phyloP scores from a whole-genome alignment of 2,113 vertebrate genomes.

The Lophochroa leadbeateri region DNA sequence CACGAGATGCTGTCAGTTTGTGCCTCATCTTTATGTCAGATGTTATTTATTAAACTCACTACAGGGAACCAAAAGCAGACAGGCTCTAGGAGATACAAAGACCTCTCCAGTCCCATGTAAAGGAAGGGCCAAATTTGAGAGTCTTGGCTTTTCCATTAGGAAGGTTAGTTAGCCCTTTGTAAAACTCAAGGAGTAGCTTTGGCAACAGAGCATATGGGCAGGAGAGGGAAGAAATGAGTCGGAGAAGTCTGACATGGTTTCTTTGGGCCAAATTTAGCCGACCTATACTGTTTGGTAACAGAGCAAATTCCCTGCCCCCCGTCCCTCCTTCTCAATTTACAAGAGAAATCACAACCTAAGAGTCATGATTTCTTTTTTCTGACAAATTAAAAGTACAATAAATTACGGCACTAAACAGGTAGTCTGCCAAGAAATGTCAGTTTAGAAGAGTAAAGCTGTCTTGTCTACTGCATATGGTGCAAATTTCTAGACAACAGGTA shows the following conservation, averaged over 20 bases:
- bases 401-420: background rate
- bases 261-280: conserved; percentile 41
- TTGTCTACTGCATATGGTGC: background rate
- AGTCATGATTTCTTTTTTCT: background rate
- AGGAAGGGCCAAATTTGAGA: background rate
- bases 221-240: conserved; percentile 26
- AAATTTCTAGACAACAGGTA: background rate
- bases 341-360: background rate
- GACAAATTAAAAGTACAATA: background rate
- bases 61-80: background rate
- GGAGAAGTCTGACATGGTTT: background rate
- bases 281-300: conserved; percentile 2
- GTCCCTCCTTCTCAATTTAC: background rate
- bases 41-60: background rate
- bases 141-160: background rate
- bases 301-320: background rate
- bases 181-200: background rate
- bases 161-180: background rate
- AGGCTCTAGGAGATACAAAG: background rate
- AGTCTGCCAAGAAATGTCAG: background rate
- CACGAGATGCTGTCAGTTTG: background rate
- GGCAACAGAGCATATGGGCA: background rate
- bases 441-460: background rate
- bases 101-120: background rate
- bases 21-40: background rate